Evolutionary conservation across 2,888 invertebrate genomes (phyloP), one percentile per base, ranked within the genome.

Genomic region (Lymantria dispar): DNA sequence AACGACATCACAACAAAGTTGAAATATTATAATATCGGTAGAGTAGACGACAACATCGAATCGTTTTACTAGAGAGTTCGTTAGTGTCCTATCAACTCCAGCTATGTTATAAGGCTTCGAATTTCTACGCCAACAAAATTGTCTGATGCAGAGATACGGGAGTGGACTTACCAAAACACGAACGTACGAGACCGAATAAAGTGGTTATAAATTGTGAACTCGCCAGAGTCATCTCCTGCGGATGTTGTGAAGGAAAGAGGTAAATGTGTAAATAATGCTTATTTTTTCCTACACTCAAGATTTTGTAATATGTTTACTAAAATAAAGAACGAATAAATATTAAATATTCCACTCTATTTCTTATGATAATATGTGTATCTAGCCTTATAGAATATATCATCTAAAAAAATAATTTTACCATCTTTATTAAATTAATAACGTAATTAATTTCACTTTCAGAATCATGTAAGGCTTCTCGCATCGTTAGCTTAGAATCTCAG

Each of bases 161-260:
- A 33, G 33, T 33, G 33, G 33, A 10, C 33, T 10, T 10, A 33
- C 33, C 9, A 33, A 33, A 33, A 33, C 10, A 33, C 33, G 33
- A 33, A 33, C 33, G 33, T 33, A 33, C 22, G 22, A 5, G 22
- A 22, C 22, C 22, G 10, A 33, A 7, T 33, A 10, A 42, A 31
- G 47, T 53, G 36, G 33, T 33, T 33, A 33, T 84, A 83, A 85
- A 85, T 83, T 73, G 73, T 72, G 72, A 74, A 76, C 75, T 76
- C 76, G 68, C 75, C 80, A 70, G 76, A 79, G 74, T 79, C 83
- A 82, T 85, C 81, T 83, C 80, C 78, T 80, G 72, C 76, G 82
- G 81, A 83, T 82, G 80, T 79, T 78, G 76, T 72, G 64, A 10
- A 33, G 8, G 8, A 7, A 10, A 10, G 33, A 33, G 1, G 33